Conservation (phyloP, 2,113 vertebrate species). For the Acrocephalus arundinaceus region DNA sequence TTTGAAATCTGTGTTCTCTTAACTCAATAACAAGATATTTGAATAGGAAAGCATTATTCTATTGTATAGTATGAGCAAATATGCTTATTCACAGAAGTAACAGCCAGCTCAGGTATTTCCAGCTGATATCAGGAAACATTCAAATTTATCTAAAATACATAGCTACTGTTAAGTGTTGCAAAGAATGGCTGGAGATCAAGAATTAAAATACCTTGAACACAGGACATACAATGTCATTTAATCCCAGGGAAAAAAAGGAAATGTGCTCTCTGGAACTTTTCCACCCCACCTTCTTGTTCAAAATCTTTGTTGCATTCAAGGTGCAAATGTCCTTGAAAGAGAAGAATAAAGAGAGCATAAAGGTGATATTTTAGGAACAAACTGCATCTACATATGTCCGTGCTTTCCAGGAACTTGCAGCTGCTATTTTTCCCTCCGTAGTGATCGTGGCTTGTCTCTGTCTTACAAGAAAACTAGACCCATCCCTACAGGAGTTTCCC, state of each 20-base stretch:
- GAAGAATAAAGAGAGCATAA: neutral
- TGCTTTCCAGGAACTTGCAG: constrained; percentile 15
- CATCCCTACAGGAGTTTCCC: neutral
- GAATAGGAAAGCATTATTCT: neutral
- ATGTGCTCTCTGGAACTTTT: neutral
- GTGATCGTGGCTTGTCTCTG: neutral
- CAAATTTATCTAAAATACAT: constrained; percentile 36
- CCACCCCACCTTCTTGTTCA: neutral
- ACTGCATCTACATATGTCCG: rapidly evolving
- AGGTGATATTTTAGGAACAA: neutral
- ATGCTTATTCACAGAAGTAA: neutral
- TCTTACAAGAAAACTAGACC: neutral
- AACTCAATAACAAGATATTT: neutral
- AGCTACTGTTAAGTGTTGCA: neutral
- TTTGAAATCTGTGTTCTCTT: neutral
- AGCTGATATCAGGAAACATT: neutral
- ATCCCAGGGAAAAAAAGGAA: neutral
- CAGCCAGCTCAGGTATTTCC: neutral
- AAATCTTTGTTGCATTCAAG: neutral
- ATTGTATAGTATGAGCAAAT: neutral
- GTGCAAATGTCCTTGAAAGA: neutral
- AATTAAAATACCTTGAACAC: neutral
- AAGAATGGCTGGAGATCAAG: neutral
- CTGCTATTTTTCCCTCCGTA: neutral
- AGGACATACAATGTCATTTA: constrained; percentile 28